These are phyloP conservation scores for Galemys pyrenaicus DNA, from an alignment of 2,113 vertebrate species.

Conservation along the genomic window DNA sequence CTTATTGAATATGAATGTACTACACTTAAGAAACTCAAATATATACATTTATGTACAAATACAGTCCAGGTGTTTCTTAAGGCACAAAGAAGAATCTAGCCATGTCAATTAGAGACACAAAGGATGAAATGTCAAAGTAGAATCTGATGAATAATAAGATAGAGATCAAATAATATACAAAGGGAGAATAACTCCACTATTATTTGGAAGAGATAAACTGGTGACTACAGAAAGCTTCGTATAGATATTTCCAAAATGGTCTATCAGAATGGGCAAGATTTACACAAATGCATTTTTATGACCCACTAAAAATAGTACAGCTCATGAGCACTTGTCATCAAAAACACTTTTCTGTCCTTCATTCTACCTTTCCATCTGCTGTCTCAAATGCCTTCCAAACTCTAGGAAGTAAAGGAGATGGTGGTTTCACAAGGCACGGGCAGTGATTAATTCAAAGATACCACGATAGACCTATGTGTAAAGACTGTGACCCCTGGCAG, in stretches of 20 bases:
- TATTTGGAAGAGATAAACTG: too few relatives aligned
- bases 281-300: not conserved
- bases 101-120: constrained; percentile 2
- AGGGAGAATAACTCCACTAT: not conserved
- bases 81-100: constrained; percentile 33
- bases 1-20: not conserved
- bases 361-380: not conserved
- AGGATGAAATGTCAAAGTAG: not conserved
- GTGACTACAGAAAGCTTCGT: not conserved
- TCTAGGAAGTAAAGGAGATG: constrained; percentile 24
- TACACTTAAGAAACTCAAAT: not conserved
- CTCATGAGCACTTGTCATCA: not conserved
- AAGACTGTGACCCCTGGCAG: not conserved
- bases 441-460: not conserved
- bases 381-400: not conserved
- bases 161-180: not conserved
- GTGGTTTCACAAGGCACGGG: not conserved
- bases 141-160: not conserved
- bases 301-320: not conserved
- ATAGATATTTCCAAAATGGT: not conserved
- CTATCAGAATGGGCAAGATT: not conserved
- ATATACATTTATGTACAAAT: not conserved
- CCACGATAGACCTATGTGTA: not conserved
- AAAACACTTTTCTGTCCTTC: not conserved
- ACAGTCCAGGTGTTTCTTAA: not conserved